phyloP scores from a whole-genome alignment of 2,113 vertebrate species.

The Urocitellus parryii region DNA sequence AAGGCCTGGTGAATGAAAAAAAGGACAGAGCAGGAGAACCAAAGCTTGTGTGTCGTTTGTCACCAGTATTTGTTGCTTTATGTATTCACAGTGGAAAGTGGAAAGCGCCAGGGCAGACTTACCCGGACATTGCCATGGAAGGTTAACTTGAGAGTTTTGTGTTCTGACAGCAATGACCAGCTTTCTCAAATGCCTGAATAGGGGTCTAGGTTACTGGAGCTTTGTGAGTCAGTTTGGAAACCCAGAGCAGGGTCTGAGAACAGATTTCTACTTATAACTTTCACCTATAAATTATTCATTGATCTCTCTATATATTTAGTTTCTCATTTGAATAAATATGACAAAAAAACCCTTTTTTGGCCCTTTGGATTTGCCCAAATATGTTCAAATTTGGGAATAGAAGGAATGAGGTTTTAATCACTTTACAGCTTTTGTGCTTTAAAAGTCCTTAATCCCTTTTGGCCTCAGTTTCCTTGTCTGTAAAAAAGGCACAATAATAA shows the following conservation, averaged over 20 bases:
- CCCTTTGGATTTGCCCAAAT: background rate
- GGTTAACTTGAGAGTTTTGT: background rate
- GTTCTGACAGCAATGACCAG: background rate
- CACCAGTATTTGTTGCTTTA: background rate
- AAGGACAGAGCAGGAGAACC: rapidly evolving
- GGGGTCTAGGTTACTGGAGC: background rate
- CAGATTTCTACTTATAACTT: background rate
- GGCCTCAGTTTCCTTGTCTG: background rate
- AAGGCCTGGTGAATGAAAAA: background rate
- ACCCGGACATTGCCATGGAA: background rate
- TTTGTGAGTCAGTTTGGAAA: background rate
- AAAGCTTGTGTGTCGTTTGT: background rate
- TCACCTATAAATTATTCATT: background rate
- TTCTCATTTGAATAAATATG: background rate
- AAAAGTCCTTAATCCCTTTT: background rate
- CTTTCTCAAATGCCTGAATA: background rate
- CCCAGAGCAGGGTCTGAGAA: background rate
- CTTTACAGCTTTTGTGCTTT: background rate
- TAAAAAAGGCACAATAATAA: background rate
- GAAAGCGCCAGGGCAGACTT: background rate
- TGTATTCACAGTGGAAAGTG: background rate
- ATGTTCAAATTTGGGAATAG: background rate
- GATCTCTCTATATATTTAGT: background rate
- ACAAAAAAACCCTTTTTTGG: background rate
- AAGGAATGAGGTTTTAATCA: background rate